phyloP scores from a whole-genome alignment of 2,113 vertebrate genomes.

The Willisornis vidua region DNA sequence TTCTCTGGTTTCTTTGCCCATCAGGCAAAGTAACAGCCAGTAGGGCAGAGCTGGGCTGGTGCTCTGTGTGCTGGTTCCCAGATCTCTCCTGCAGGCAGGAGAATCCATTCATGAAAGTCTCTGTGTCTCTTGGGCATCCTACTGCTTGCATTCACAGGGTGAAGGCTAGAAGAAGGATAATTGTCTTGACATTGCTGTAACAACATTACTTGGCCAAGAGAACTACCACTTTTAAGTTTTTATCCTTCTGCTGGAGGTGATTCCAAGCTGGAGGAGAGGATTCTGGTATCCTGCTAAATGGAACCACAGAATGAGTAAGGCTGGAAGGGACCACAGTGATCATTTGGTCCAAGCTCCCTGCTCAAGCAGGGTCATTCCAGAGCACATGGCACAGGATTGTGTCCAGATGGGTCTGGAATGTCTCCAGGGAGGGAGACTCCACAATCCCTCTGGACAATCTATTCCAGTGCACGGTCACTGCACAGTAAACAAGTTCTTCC shows the following conservation, averaged over 20 bases:
- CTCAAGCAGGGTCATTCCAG: not conserved
- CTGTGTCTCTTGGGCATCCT: not conserved
- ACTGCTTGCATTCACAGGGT: rapidly evolving
- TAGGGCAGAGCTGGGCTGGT: not conserved
- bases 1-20: not conserved
- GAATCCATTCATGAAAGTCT: not conserved
- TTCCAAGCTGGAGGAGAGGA: not conserved
- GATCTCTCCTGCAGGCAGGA: not conserved
- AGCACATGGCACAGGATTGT: rapidly evolving
- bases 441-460: not conserved
- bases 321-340: not conserved
- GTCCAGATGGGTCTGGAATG: not conserved
- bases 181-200: not conserved
- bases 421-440: not conserved
- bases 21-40: not conserved
- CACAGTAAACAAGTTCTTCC: not conserved
- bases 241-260: not conserved
- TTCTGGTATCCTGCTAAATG: not conserved
- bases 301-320: not conserved
- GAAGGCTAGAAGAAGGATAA: not conserved
- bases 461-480: not conserved
- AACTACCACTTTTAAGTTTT: rapidly evolving
- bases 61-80: not conserved
- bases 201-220: rapidly evolving
- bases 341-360: not conserved